phyloP scores from a whole-genome alignment of 1,140 invertebrate species.

The Chlorops oryzae region DNA sequence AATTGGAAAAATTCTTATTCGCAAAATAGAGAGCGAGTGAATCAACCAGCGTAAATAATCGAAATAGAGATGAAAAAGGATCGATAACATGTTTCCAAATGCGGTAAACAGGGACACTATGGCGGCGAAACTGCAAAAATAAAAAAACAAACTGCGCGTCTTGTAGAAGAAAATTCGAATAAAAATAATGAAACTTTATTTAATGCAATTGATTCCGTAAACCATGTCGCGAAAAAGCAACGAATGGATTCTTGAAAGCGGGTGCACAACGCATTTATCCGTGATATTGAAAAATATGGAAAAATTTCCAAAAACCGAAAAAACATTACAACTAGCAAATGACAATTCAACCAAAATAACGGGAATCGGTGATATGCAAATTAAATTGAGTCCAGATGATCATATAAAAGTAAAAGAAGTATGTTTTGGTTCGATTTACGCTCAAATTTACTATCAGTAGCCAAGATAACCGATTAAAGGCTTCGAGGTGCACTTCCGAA shows the following conservation, averaged over 20 bases:
- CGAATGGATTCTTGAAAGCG: constrained; percentile 1
- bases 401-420: constrained; percentile 7
- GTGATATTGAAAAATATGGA: not conserved
- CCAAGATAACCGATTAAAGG: constrained; percentile 7
- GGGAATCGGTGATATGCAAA: constrained; percentile 3
- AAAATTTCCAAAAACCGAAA: not conserved
- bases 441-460: constrained; percentile 9
- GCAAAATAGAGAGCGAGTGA: too few species aligned
- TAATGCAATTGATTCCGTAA: not conserved
- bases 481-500: constrained; percentile 6
- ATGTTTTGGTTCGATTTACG: constrained; percentile 7
- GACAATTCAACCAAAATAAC: not conserved
- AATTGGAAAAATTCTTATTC: constrained; percentile 6
- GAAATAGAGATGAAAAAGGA: not conserved
- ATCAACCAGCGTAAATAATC: not conserved
- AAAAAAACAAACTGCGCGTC: not conserved
- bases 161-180: too few species aligned
- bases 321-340: not conserved
- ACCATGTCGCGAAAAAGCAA: not conserved
- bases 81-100: not conserved
- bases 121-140: not conserved
- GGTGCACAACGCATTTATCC: constrained; percentile 2
- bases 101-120: not conserved
- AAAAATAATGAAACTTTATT: not conserved
- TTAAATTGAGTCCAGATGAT: not conserved